A percentile compares a stretch with the other conserved stretches of the same genome.
Conservation (phyloP, 2,113 vertebrate species). For the Falcunculus frontatus region DNA sequence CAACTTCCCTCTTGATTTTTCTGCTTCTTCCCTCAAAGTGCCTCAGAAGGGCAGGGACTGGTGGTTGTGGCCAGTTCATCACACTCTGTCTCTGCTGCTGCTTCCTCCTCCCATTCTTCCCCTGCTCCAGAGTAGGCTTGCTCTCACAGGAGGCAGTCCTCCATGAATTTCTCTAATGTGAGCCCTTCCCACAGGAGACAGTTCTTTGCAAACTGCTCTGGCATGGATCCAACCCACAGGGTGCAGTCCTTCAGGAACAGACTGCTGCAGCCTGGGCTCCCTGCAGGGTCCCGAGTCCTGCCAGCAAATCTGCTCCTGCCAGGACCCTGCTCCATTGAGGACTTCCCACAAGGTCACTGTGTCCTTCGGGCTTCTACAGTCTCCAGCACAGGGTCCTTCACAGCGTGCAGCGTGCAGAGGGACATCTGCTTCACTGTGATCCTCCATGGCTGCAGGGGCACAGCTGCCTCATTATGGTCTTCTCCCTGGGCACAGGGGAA, state of each 20-base stretch:
- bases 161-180: neutral
- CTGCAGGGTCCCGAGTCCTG: neutral
- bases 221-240: neutral
- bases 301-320: neutral
- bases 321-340: fast-evolving
- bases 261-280: neutral
- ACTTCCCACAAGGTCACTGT: neutral
- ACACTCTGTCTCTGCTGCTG: neutral
- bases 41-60: neutral
- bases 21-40: fast-evolving
- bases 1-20: neutral
- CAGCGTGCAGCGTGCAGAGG: fast-evolving
- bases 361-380: fast-evolving
- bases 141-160: neutral
- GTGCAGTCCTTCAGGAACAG: neutral
- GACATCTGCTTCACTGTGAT: no score
- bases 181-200: neutral
- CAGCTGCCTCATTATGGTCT: neutral
- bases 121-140: neutral
- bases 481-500: neutral
- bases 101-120: neutral
- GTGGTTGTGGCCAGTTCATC: neutral
- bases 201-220: neutral
- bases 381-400: fast-evolving
- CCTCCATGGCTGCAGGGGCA: neutral